Conservation (phyloP, 1,140 invertebrate species). For the Drosophila bipectinata region DNA sequence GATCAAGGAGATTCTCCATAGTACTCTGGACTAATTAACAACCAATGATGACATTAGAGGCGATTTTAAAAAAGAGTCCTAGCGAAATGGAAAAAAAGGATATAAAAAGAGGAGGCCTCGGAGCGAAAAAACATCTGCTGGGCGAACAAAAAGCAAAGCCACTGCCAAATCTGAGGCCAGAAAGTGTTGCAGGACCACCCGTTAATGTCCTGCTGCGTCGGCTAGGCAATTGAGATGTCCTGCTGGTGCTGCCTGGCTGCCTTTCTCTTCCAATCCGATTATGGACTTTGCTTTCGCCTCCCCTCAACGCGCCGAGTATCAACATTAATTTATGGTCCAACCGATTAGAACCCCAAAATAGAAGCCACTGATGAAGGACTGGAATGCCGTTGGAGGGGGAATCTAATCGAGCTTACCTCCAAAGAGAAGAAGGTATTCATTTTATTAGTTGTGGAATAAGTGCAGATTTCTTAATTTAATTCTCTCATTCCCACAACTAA, state of each 20-base stretch:
- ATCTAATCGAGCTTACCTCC: slow-evolving; percentile 71
- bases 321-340: slow-evolving; percentile 74
- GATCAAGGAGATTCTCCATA: slow-evolving; percentile 26
- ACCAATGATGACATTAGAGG: slow-evolving; percentile 67
- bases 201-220: slow-evolving; percentile 69
- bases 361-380: slow-evolving; percentile 38
- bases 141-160: slow-evolving; percentile 35
- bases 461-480: not conserved
- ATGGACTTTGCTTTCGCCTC: slow-evolving; percentile 53
- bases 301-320: slow-evolving; percentile 55
- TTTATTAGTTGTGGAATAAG: not conserved
- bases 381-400: slow-evolving; percentile 7
- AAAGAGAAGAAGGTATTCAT: slow-evolving; percentile 38
- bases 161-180: slow-evolving; percentile 58
- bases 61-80: slow-evolving; percentile 24
- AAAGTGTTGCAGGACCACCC: slow-evolving; percentile 76
- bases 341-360: slow-evolving; percentile 62
- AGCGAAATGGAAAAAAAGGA: slow-evolving; percentile 23
- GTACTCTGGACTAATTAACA: slow-evolving; percentile 72
- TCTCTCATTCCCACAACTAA: not conserved
- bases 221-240: slow-evolving; percentile 73
- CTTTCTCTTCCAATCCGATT: slow-evolving; percentile 63
- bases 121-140: slow-evolving; percentile 54
- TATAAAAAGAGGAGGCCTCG: slow-evolving; percentile 18
- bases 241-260: slow-evolving; percentile 60